Percentiles rank a stretch among this genome's conserved stretches.
phyloP scores from a whole-genome alignment of 1,140 invertebrate species.

The Aphaenogaster ashmeadi region DNA sequence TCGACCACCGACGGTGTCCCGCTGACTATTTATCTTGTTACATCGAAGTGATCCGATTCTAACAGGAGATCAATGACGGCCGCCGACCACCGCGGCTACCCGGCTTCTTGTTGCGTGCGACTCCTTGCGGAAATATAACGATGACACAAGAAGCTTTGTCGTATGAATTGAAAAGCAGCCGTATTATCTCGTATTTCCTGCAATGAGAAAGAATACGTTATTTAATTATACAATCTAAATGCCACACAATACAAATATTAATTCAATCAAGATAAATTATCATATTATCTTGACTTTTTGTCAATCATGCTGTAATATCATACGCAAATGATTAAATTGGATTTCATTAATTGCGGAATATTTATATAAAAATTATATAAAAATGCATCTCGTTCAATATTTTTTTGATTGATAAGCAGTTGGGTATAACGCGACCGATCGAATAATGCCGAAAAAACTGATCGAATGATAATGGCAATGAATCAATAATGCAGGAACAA shows the following conservation, averaged over 20 bases:
- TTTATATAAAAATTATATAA: not conserved
- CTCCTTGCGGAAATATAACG: slow-evolving; percentile 36
- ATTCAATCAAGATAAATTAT: not conserved
- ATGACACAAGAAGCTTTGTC: slow-evolving; percentile 24
- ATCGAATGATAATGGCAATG: slow-evolving; percentile 13
- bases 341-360: slow-evolving; percentile 21
- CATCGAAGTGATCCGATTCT: slow-evolving; percentile 83
- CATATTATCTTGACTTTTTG: not conserved
- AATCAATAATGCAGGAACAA: slow-evolving; percentile 70
- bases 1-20: slow-evolving; percentile 81
- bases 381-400: not conserved
- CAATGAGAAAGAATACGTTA: not conserved
- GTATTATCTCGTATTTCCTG: not conserved
- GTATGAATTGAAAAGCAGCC: slow-evolving; percentile 15
- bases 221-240: slow-evolving; percentile 20
- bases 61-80: slow-evolving; percentile 82
- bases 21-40: slow-evolving; percentile 85
- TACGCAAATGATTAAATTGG: not conserved
- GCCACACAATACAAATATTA: not conserved
- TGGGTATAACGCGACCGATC: not conserved
- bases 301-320: not conserved
- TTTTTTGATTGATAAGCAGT: not conserved
- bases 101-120: slow-evolving; percentile 65
- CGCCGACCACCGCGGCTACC: slow-evolving; percentile 71
- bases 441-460: not conserved